phyloP scores from a whole-genome alignment of 2,797 vertebrate genomes.

The Bucorvus abyssinicus region DNA sequence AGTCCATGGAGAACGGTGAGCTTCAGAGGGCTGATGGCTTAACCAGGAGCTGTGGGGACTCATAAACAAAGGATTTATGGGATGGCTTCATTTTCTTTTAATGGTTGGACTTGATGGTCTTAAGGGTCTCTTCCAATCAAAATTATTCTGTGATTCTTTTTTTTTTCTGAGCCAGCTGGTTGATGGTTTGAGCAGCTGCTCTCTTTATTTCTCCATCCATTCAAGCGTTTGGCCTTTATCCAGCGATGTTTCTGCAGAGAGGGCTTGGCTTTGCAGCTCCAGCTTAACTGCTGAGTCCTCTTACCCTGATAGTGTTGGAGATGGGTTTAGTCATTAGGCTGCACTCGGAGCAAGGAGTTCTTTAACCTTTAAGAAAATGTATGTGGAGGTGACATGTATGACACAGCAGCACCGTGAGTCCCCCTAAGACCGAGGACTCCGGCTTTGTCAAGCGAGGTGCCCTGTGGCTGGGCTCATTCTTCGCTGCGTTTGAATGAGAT shows the following conservation, averaged over 20 bases:
- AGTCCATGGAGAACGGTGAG: slow-evolving; percentile 91
- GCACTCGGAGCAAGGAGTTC: background rate
- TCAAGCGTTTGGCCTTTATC: background rate
- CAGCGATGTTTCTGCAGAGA: background rate
- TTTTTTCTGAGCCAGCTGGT: background rate
- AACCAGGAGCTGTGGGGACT: slow-evolving; percentile 1
- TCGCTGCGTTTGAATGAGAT: fast-evolving
- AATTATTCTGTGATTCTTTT: background rate
- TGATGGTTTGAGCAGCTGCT: slow-evolving; percentile 13
- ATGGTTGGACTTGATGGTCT: too few relatives aligned
- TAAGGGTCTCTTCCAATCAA: too few relatives aligned
- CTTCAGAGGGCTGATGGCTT: background rate
- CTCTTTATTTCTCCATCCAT: background rate
- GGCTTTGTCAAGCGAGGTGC: background rate
- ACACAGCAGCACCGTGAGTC: background rate
- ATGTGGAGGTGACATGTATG: fast-evolving
- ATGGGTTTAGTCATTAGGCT: background rate
- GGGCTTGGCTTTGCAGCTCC: background rate
- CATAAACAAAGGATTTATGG: slow-evolving; percentile 16
- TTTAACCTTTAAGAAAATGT: background rate
- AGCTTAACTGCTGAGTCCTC: background rate
- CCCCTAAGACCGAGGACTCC: fast-evolving
- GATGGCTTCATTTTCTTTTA: background rate
- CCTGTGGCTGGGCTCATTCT: background rate
- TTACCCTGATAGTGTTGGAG: fast-evolving